A percentile compares a stretch with the other conserved stretches of the same genome.
phyloP scores from a whole-genome alignment of 2,888 invertebrate species.

The Gerosis bhagava region DNA sequence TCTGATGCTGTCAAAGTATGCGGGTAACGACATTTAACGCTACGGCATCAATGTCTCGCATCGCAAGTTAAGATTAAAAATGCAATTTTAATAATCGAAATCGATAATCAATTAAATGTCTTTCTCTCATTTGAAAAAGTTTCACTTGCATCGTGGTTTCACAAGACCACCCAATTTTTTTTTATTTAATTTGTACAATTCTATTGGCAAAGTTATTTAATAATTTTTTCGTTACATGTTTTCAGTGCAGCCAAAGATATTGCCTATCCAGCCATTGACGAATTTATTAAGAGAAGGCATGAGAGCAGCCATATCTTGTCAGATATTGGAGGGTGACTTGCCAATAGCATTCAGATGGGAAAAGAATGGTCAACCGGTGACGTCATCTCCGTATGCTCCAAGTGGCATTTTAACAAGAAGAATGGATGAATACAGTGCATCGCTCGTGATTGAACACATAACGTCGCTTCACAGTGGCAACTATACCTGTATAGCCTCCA shows the following conservation, averaged over 20 bases:
- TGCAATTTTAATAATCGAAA: no score
- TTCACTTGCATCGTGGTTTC: no score
- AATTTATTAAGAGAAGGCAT: slow-evolving; percentile 92
- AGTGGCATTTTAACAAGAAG: slow-evolving; percentile 77
- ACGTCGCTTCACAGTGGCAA: slow-evolving; percentile 94
- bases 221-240: no score
- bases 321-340: slow-evolving; percentile 95
- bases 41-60: no score
- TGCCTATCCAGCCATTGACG: slow-evolving; percentile 92
- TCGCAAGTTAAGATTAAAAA: no score
- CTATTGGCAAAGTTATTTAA: not conserved
- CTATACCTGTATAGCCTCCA: slow-evolving; percentile 95
- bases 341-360: slow-evolving; percentile 96
- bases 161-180: no score
- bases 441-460: slow-evolving; percentile 92
- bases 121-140: no score
- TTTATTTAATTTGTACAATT: no score
- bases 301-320: slow-evolving; percentile 94
- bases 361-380: slow-evolving; percentile 91
- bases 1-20: no score
- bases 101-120: no score
- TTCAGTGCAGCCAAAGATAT: slow-evolving; percentile 91
- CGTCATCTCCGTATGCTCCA: slow-evolving; percentile 81
- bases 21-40: no score
- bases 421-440: slow-evolving; percentile 93